A percentile compares a stretch with the other conserved stretches of the same genome.
These are phyloP conservation scores for Lymantria dispar DNA, from an alignment of 2,888 invertebrate genomes.

Conservation along the genomic window DNA sequence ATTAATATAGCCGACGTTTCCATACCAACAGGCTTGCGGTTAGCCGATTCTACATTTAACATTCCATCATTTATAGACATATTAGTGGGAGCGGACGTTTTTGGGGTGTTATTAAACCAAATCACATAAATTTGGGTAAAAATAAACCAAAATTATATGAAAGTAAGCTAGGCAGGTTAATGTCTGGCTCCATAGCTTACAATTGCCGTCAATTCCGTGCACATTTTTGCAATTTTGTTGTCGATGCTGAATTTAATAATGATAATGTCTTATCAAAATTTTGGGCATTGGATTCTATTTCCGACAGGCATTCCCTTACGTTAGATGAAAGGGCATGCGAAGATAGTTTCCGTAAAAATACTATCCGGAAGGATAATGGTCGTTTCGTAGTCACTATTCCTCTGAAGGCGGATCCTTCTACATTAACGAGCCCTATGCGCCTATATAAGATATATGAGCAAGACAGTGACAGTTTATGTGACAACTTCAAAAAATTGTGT, in stretches of 20 bases:
- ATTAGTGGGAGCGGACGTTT: no score
- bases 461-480: background rate
- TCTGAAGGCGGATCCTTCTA: constrained; percentile 6
- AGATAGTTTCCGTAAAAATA: constrained; percentile 13
- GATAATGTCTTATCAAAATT: constrained; percentile 5
- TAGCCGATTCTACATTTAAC: no score
- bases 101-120: no score
- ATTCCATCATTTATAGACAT: no score
- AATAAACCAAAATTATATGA: background rate
- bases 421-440: no score
- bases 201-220: background rate
- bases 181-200: background rate
- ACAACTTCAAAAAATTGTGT: background rate
- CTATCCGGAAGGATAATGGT: constrained; percentile 14
- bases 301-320: constrained; percentile 8
- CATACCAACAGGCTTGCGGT: no score
- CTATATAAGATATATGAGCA: no score
- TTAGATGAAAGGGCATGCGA: constrained; percentile 11
- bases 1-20: no score
- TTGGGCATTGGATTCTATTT: constrained; percentile 25
- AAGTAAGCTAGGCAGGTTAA: background rate
- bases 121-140: background rate
- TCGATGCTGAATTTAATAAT: background rate
- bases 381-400: constrained; percentile 25
- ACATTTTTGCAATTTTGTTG: background rate